phyloP scores from a whole-genome alignment of 2,113 vertebrate genomes.

The Hylia prasina region DNA sequence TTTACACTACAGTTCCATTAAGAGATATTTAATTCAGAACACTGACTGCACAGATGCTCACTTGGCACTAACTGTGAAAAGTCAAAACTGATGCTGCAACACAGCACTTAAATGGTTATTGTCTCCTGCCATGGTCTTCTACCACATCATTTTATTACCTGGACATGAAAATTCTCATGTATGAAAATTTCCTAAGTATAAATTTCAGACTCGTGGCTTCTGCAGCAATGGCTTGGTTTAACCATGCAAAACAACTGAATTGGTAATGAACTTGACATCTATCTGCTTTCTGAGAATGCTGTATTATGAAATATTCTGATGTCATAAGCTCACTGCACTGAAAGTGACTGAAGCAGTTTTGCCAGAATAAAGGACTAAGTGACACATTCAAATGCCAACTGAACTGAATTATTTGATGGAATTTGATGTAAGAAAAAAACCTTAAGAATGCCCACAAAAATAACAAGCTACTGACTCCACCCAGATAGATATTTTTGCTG shows the following conservation, averaged over 20 bases:
- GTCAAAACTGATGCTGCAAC: not conserved
- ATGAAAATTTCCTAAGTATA: not conserved
- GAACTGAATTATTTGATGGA: not conserved
- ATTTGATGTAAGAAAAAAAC: not conserved
- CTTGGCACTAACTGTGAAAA: not conserved
- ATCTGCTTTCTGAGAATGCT: constrained; percentile 17
- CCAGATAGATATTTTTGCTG: not conserved
- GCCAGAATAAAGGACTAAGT: not conserved
- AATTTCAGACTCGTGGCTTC: not conserved
- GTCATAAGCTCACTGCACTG: not conserved
- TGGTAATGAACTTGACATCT: constrained; percentile 7
- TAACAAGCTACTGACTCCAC: not conserved
- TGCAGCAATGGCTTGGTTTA: not conserved
- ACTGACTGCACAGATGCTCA: not conserved
- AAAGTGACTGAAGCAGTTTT: not conserved
- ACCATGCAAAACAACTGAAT: not conserved
- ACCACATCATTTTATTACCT: not conserved
- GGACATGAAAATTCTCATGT: not conserved
- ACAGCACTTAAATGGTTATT: not conserved
- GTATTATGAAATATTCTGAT: not conserved
- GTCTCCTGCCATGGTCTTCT: not conserved
- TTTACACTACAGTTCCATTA: not conserved
- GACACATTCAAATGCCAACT: not conserved
- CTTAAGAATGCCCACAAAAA: not conserved
- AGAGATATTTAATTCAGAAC: not conserved